Base-by-base conservation (phyloP, 2,113 vertebrate genomes). In the Semicossyphus pulcher region DNA sequence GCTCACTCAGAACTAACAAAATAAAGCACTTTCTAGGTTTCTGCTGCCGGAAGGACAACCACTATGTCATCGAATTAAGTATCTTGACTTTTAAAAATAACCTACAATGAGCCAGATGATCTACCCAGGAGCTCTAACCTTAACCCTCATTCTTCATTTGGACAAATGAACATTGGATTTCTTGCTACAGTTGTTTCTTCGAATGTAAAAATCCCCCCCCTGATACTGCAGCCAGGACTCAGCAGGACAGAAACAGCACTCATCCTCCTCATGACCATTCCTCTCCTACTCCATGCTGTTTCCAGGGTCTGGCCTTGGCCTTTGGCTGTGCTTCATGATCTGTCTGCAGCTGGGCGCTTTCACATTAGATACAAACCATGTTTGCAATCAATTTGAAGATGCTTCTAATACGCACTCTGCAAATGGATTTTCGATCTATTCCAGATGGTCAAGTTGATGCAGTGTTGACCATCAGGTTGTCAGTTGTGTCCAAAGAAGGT, bases 301-400 rank as follows among this genome's bases (percentile, higher is more conserved):
- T 84, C 48, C 65, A 84, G 70, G 54, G 37, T 60, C 63, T 51
- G 36, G 71, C 62, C 72, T 84, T 81, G 77, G 83, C 89, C 83
- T 80, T 65, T 81, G 77, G 84, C 85, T 76, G 84, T 62, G 66
- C 69, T 51, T 80, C 67, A 23, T 25, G 42, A 53, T 86, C 84
- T 34, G 72, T 84, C 88, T 87, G 78, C 87, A 89, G 65, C 85
- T 75, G 72, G 78, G 61, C 14, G 42, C 69, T 89, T 73, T 89
- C 71, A 76, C 66, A 76, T 68, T 31, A 41, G 47, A 58, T 56
- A 61, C 42, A 58, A 63, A 14, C 39, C 39, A 39, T 42, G 39
- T 69, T 37, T 3, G 58, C 59, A 71, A 47, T 56, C 53, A 59
- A 7, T 62, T 20, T 45, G 36, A 51, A 57, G 63, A 47, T 34